Evolutionary conservation across 2,113 vertebrate genomes (phyloP).

Genomic region (Xiphias gladius): DNA sequence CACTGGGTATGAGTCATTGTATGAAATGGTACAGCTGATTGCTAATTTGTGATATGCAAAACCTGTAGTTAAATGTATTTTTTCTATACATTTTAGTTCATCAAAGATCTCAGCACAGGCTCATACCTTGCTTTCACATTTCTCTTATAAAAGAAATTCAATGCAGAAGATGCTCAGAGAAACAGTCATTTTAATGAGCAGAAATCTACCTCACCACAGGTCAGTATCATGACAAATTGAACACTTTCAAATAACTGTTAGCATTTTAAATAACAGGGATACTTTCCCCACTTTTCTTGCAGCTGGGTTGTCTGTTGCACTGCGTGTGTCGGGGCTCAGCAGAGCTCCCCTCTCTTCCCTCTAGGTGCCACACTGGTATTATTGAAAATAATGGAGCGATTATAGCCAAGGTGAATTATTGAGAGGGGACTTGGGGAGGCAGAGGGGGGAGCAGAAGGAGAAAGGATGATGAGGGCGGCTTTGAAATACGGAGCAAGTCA

Average conservation of each 20-base stretch:
- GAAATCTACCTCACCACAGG: constrained; percentile 4
- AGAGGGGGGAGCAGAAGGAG: background rate
- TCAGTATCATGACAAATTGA: background rate
- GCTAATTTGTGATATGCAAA: background rate
- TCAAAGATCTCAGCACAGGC: background rate
- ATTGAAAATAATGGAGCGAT: constrained; percentile 69
- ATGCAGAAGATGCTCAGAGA: background rate
- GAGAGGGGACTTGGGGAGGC: constrained; percentile 43
- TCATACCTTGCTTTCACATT: constrained; percentile 9
- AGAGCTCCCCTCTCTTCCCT: constrained; percentile 35
- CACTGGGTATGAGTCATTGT: background rate
- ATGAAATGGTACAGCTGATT: background rate
- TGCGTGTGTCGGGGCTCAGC: constrained; percentile 18
- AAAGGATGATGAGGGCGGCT: constrained; percentile 20
- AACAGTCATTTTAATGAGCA: constrained; percentile 32
- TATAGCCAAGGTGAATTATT: constrained; percentile 70
- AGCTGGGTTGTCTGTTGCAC: constrained; percentile 9
- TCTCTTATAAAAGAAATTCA: constrained; percentile 1
- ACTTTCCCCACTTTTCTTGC: background rate
- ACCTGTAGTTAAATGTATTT: background rate
- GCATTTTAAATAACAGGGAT: constrained; percentile 14
- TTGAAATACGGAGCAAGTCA: constrained; percentile 43
- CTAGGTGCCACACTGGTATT: constrained; percentile 49
- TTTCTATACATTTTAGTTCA: background rate
- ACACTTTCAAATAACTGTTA: background rate